These are phyloP conservation scores for Glomeris marginata DNA, from an alignment of 2,888 invertebrate genomes.

Conservation along the genomic window DNA sequence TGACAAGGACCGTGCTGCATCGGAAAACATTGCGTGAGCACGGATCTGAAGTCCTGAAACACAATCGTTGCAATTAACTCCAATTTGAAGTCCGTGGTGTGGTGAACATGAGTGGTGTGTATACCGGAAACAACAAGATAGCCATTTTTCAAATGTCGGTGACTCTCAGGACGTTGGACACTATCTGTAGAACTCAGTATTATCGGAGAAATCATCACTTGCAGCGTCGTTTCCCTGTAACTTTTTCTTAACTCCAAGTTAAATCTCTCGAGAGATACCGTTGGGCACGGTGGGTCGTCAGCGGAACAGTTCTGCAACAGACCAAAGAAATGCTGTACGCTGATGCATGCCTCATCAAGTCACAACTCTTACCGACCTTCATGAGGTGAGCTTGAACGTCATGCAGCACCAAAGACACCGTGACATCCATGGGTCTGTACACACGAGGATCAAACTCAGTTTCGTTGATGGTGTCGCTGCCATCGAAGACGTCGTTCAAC, in stretches of 20 bases:
- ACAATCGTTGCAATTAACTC: no score
- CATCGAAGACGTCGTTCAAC: slow-evolving; percentile 12
- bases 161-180: slow-evolving; percentile 18
- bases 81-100: neutral
- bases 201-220: slow-evolving; percentile 65
- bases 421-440: slow-evolving; percentile 79
- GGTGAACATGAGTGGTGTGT: neutral
- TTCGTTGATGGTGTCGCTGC: slow-evolving; percentile 13
- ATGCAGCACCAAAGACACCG: slow-evolving; percentile 82
- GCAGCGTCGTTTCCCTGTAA: slow-evolving; percentile 79
- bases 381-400: slow-evolving; percentile 90
- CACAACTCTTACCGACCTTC: slow-evolving; percentile 41
- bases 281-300: slow-evolving; percentile 80
- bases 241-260: slow-evolving; percentile 96
- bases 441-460: slow-evolving; percentile 60
- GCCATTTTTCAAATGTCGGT: slow-evolving; percentile 62
- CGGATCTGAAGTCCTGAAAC: slow-evolving; percentile 44
- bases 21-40: slow-evolving; percentile 94
- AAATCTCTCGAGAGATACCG: slow-evolving; percentile 71
- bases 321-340: no score
- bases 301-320: slow-evolving; percentile 58
- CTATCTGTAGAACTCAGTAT: slow-evolving; percentile 42
- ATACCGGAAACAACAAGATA: slow-evolving; percentile 59
- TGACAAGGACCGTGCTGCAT: slow-evolving; percentile 71
- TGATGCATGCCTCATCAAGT: no score